Evolutionary conservation across 1,140 invertebrate species (phyloP).

Genomic region (Parasteatoda tepidariorum): DNA sequence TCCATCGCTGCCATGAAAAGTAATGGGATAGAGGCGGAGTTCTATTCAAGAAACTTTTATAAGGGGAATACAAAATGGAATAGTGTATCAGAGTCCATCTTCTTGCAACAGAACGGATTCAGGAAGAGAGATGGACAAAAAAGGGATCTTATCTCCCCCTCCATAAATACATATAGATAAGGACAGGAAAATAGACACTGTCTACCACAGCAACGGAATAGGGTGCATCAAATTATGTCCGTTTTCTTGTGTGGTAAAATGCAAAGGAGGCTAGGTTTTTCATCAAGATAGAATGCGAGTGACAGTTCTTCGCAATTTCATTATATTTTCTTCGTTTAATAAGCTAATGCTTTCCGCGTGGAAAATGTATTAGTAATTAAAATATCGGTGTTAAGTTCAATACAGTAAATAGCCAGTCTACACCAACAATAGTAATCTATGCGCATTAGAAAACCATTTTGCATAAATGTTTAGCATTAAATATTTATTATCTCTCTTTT

Average conservation of each 20-base stretch:
- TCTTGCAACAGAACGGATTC: neutral
- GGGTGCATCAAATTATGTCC: neutral
- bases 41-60: neutral
- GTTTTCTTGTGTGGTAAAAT: neutral
- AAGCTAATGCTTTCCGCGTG: too few species aligned
- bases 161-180: neutral
- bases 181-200: neutral
- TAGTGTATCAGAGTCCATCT: neutral
- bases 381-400: too few species aligned
- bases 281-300: neutral
- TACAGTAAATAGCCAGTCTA: too few species aligned
- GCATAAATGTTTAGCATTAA: too few species aligned
- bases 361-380: too few species aligned
- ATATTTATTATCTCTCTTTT: too few species aligned
- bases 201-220: neutral
- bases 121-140: neutral
- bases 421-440: too few species aligned
- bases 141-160: neutral
- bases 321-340: too few species aligned
- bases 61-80: constrained; percentile 1
- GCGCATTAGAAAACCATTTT: too few species aligned
- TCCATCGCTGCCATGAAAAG: constrained; percentile 3
- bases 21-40: neutral
- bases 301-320: too few species aligned
- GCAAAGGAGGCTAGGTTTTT: neutral